Evolutionary conservation across 1,140 invertebrate genomes (phyloP), one percentile per base, ranked within the genome.

Genomic region (Leptinotarsa texana): DNA sequence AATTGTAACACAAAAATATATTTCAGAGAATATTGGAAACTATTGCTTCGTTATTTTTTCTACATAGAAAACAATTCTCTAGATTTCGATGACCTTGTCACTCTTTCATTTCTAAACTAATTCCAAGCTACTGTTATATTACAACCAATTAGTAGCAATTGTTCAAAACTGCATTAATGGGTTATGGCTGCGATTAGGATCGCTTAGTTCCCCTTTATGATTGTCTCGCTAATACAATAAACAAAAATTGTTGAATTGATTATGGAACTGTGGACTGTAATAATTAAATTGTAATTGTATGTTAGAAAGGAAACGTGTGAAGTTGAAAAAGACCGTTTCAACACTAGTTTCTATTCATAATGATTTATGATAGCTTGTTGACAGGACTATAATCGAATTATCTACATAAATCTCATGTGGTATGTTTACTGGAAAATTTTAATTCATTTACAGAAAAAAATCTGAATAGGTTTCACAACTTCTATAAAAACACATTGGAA

Each of bases 151-250:
- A 57, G 51, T 18, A 57, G n/a, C 17, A 57, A 57, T 57, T 57
- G 51, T 57, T 57, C 51, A 57, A 57, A 57, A 57, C 51, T 57
- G 51, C 51, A 57, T 57, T 57, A 57, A 57, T 57, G 13, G 51
- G 51, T 57, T 57, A 18, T 18, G 51, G 51, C 51, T 57, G 17
- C 17, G 51, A 57, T 57, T 18, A 17, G 15, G 15, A 57, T 57
- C 51, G 51, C 51, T 13, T 57, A 57, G 51, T 18, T 57, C 15
- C 17, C 17, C n/a, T 17, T 15, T 57, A n/a, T 15, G 5, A 17
- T 57, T 15, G 15, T 57, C 51, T 57, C 13, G 4, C 51, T 57
- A 57, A 57, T 57, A 57, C n/a, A 57, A 57, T 57, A n/a, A 57
- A 57, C 51, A 57, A 57, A 57, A 57, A 17, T 57, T 57, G 15